A percentile compares a stretch with the other conserved stretches of the same genome.
Conservation (phyloP, 2,797 vertebrate species). For the Tokudaia muenninki region DNA sequence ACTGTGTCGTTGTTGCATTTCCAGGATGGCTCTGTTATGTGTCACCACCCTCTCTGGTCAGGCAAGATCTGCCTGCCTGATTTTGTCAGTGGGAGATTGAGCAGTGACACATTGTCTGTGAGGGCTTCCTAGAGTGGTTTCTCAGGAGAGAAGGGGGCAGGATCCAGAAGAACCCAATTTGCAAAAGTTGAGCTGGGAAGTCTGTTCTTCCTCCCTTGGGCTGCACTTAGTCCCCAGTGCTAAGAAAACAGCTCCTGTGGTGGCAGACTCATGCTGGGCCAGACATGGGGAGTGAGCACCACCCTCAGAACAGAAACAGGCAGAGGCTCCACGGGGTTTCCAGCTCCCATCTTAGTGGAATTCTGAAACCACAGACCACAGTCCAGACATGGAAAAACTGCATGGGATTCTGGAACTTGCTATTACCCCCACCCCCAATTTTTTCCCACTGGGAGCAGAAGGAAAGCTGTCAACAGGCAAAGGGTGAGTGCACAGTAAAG, state of each 20-base stretch:
- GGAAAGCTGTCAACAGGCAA: neutral
- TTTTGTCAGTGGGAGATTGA: neutral
- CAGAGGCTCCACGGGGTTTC: neutral
- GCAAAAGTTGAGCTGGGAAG: neutral
- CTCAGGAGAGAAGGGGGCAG: rapidly evolving
- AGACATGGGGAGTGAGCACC: neutral
- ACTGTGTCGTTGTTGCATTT: neutral
- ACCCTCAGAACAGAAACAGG: neutral
- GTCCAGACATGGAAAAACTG: constrained; percentile 59
- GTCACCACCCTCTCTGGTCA: neutral
- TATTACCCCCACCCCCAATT: neutral
- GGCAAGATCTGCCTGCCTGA: too few relatives aligned
- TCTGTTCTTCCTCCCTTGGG: neutral
- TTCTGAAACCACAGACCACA: constrained; percentile 56
- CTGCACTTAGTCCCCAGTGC: neutral
- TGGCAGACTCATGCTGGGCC: neutral
- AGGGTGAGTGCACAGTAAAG: neutral
- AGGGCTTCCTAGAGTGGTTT: neutral
- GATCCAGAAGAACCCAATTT: neutral
- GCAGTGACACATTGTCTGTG: neutral
- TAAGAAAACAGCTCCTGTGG: neutral
- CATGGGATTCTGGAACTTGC: neutral
- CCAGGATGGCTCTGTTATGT: rapidly evolving
- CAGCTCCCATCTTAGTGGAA: neutral
- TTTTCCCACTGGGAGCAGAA: neutral